These are phyloP conservation scores for Conus betulinus DNA, from an alignment of 1,140 invertebrate species.

Conservation along the genomic window DNA sequence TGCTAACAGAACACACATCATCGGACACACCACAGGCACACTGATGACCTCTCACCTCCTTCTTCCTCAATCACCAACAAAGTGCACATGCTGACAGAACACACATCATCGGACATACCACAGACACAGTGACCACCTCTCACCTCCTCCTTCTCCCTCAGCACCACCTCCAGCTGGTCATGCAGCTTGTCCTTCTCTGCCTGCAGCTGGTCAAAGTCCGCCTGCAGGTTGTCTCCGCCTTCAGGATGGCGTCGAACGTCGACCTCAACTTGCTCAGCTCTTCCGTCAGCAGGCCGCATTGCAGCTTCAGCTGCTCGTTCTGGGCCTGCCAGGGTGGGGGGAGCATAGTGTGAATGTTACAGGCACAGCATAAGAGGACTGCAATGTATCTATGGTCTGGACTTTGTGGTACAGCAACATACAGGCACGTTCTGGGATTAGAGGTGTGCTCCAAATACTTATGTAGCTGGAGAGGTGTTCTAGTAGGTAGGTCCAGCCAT, in stretches of 20 bases:
- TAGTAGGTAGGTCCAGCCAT: too few species aligned
- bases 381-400: too few species aligned
- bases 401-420: too few species aligned
- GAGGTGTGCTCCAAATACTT: too few species aligned
- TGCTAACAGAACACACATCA: not conserved
- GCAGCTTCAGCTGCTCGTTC: constrained; percentile 48
- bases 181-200: constrained; percentile 44
- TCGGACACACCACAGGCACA: not conserved
- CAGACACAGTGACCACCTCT: not conserved
- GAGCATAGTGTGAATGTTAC: too few species aligned
- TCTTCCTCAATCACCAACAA: constrained; percentile 25
- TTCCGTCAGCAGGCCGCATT: constrained; percentile 49
- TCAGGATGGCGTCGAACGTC: constrained; percentile 67
- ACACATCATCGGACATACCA: not conserved
- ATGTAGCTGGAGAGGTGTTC: too few species aligned
- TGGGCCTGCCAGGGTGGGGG: constrained; percentile 21
- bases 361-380: too few species aligned
- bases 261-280: constrained; percentile 60
- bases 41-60: not conserved
- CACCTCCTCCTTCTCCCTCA: constrained; percentile 41
- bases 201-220: constrained; percentile 65
- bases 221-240: constrained; percentile 69
- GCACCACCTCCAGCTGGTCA: constrained; percentile 38
- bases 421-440: too few species aligned
- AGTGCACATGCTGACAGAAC: too few species aligned